These are phyloP conservation scores for Drosophila ananassae DNA, from an alignment of 1,140 invertebrate species.

Conservation along the genomic window DNA sequence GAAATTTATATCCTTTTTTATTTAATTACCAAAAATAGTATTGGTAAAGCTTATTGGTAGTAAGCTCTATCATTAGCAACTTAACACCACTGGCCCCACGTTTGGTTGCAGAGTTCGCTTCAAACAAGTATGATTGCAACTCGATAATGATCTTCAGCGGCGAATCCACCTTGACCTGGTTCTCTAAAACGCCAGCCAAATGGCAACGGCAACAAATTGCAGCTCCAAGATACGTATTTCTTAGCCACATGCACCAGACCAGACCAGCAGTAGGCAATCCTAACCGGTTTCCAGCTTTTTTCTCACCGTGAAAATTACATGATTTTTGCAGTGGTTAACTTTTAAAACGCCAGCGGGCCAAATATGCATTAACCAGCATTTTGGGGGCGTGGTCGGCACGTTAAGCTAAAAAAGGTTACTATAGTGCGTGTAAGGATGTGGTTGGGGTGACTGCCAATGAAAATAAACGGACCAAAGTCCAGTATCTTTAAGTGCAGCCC, in stretches of 20 bases:
- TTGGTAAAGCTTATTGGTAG: too few relatives aligned
- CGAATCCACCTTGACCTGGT: constrained; percentile 68
- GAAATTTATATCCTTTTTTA: too few relatives aligned
- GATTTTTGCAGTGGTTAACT: constrained; percentile 39
- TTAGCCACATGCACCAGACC: constrained; percentile 13
- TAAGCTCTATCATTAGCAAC: too few relatives aligned
- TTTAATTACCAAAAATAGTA: too few relatives aligned
- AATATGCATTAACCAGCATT: constrained; percentile 23
- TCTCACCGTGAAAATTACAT: constrained; percentile 36
- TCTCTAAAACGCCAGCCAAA: constrained; percentile 37
- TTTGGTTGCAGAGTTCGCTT: constrained; percentile 6
- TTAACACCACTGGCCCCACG: neutral
- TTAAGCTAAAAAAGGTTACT: constrained; percentile 39
- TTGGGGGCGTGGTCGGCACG: constrained; percentile 38
- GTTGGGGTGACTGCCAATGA: constrained; percentile 15
- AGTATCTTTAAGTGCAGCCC: too few relatives aligned
- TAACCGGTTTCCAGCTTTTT: constrained; percentile 31
- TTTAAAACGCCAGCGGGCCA: constrained; percentile 18
- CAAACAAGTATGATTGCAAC: constrained; percentile 51
- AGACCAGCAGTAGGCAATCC: constrained; percentile 3
- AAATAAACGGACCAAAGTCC: constrained; percentile 1
- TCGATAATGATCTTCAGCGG: constrained; percentile 55
- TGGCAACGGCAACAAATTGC: constrained; percentile 45
- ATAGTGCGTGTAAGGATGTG: constrained; percentile 33
- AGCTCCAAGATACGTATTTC: constrained; percentile 33